Evolutionary conservation across 2,797 vertebrate genomes (phyloP).

Genomic region (Spondyliosoma cantharus): DNA sequence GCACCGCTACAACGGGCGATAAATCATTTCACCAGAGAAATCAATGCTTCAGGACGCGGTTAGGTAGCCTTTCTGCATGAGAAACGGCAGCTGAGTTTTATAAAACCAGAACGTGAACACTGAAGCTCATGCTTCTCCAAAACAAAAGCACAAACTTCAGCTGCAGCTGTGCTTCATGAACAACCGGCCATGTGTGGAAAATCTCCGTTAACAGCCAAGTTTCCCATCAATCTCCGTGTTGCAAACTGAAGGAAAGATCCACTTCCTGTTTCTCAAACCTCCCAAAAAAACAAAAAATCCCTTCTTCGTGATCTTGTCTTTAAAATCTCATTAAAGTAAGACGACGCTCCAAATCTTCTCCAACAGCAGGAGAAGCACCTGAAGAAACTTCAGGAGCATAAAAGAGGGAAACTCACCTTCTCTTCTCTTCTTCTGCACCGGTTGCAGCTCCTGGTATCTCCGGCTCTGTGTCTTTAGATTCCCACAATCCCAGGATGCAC

Average conservation of each 20-base stretch:
- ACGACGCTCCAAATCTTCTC: conserved; percentile 13
- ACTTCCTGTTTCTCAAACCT: background rate
- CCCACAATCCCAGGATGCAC: conserved; percentile 61
- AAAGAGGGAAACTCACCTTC: conserved; percentile 71
- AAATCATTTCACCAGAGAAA: no score
- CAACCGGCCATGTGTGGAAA: background rate
- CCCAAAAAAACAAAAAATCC: background rate
- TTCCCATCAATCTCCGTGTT: background rate
- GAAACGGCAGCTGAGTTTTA: background rate
- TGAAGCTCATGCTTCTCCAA: background rate
- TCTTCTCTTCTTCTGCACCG: conserved; percentile 50
- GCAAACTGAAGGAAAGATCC: background rate
- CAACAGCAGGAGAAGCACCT: conserved; percentile 9
- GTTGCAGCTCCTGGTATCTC: conserved; percentile 48
- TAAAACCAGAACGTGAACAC: background rate
- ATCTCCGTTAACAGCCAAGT: background rate
- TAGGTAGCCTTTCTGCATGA: background rate
- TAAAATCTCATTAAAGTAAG: conserved; percentile 1
- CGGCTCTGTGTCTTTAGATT: conserved; percentile 42
- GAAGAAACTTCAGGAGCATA: background rate
- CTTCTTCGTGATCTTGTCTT: background rate
- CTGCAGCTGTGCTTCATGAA: background rate
- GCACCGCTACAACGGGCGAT: conserved; percentile 17
- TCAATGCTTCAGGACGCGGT: no score
- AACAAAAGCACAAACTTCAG: background rate